phyloP scores from a whole-genome alignment of 2,113 vertebrate species.

The Charina bottae region DNA sequence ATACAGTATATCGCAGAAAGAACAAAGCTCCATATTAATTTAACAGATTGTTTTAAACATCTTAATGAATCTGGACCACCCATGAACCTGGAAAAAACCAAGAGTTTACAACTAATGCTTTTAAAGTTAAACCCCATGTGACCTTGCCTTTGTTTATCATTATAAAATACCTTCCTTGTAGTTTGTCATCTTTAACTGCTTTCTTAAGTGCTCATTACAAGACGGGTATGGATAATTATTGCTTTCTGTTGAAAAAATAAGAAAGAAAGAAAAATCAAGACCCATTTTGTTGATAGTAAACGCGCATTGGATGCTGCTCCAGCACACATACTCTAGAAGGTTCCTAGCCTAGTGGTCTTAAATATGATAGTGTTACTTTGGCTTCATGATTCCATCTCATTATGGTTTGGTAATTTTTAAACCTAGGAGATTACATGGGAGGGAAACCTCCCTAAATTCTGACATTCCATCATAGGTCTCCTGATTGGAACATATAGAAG shows the following conservation, averaged over 20 bases:
- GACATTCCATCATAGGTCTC: no score
- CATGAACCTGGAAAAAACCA: slow-evolving; percentile 42
- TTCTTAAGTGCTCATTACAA: slow-evolving; percentile 35
- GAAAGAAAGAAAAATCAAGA: not conserved
- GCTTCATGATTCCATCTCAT: not conserved
- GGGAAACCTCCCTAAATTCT: not conserved
- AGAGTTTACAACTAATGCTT: slow-evolving; percentile 47
- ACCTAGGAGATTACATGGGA: not conserved
- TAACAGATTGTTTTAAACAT: slow-evolving; percentile 8
- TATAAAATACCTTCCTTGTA: slow-evolving; percentile 33
- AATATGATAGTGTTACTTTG: not conserved
- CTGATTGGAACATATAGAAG: not conserved
- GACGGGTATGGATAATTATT: not conserved
- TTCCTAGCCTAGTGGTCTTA: not conserved
- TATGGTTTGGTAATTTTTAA: not conserved
- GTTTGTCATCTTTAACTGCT: not conserved
- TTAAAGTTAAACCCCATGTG: slow-evolving; percentile 29
- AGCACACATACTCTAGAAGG: not conserved
- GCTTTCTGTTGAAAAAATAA: not conserved
- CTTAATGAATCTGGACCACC: slow-evolving; percentile 50
- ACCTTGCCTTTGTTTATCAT: slow-evolving; percentile 39
- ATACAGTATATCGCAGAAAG: not conserved
- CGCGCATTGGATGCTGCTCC: not conserved
- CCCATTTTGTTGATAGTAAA: not conserved
- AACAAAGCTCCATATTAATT: slow-evolving; percentile 27